Base-by-base conservation (phyloP, 2,797 vertebrate species). In the Brachyrhaphis roseni region DNA sequence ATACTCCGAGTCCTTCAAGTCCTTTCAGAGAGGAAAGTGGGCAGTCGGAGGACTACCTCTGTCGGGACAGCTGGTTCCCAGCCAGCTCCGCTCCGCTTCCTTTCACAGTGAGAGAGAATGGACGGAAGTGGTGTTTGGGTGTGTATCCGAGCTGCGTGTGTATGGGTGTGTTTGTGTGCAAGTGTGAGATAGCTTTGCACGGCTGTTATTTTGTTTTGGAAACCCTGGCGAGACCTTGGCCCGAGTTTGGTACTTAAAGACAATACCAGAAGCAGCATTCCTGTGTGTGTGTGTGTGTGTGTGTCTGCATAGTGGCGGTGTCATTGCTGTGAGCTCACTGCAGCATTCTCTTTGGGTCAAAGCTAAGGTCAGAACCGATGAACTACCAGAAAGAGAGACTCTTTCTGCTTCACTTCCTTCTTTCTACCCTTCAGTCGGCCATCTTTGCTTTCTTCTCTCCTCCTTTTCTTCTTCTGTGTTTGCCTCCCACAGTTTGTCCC, bases 201-300 rank as follows among this genome's bases (percentile, higher is more conserved):
- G 89, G 86, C 89, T 93, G 90, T 92, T 93, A 91, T 92, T 92
- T 92, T 95, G 92, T 94, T 94, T 90, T 93, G 88, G 83, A 91
- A 89, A 90, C 77, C 78, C 82, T 73, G 86, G 85, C 83, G 7
- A 85, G 87, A 87, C 90, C 92, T 91, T 90, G 89, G 90, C 89
- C 88, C 23, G 73, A 89, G 82, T 90, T 91, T 90, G 82, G 83
- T 87, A 87, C 88, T 91, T 84, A 85, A 93, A 91, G 89, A 94
- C 94, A 95, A 95, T 92, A 94, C 92, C 86, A 91, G 91, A 89
- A 86, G 90, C 82, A 83, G 81, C 91, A 93, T 93, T 94, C 89
- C 87, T 88, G 76, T 51, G 71, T 49, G 18, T 23, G 62, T 39
- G 62, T 39, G 62, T 64, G 59, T 68, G 28, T 73, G 34, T 72